These are phyloP conservation scores for Sparus aurata DNA, from an alignment of 2,797 vertebrate genomes.

Conservation along the genomic window DNA sequence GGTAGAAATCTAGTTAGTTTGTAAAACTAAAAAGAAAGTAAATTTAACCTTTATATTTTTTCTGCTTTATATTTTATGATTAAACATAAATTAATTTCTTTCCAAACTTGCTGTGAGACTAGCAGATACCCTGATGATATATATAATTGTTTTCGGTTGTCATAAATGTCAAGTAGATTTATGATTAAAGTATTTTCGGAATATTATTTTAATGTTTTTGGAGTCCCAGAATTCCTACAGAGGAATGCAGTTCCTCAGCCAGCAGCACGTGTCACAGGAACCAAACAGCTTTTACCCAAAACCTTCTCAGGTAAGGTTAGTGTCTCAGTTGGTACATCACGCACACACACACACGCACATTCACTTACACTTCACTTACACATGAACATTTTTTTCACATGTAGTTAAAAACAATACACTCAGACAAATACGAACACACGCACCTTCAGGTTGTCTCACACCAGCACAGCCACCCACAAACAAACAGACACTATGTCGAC, in stretches of 20 bases:
- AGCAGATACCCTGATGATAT: constrained; percentile 53
- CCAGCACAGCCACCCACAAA: constrained; percentile 47
- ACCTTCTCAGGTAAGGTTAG: constrained; percentile 72
- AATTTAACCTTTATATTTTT: not conserved
- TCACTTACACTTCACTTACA: constrained; percentile 18
- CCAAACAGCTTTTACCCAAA: constrained; percentile 81
- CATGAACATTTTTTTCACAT: constrained; percentile 34
- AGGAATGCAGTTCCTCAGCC: constrained; percentile 84
- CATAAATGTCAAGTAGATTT: not conserved
- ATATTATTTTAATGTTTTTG: not conserved
- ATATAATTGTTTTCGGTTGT: not conserved
- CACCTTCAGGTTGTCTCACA: constrained; percentile 32
- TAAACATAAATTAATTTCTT: not conserved
- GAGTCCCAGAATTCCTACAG: constrained; percentile 87
- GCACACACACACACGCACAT: constrained; percentile 13
- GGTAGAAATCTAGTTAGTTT: not conserved
- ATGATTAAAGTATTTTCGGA: not conserved
- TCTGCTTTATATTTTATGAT: not conserved
- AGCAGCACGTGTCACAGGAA: constrained; percentile 85
- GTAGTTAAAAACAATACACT: constrained; percentile 52
- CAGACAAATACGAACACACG: constrained; percentile 47
- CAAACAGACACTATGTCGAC: constrained; percentile 63
- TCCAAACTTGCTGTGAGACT: constrained; percentile 4
- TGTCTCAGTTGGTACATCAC: constrained; percentile 59
- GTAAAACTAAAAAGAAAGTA: too few species aligned